Conservation (phyloP, 2,113 vertebrate species). For the Rhynchomys soricoides region DNA sequence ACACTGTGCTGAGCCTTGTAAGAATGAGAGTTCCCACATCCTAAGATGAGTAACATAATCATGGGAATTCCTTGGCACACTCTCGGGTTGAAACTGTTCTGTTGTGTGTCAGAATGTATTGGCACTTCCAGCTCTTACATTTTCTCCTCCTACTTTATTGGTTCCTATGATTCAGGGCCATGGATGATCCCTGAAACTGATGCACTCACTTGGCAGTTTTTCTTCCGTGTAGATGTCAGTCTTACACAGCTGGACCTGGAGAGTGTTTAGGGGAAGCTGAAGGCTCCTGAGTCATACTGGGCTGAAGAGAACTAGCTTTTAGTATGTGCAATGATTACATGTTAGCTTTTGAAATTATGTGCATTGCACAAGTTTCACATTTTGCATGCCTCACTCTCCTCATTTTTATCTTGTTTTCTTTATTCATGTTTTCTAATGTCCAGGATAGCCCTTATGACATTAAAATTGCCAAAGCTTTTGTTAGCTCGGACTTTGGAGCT, state of each 20-base stretch:
- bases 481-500: background rate
- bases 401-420: background rate
- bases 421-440: rapidly evolving
- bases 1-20: rapidly evolving
- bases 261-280: background rate
- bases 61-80: background rate
- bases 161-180: background rate
- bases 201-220: background rate
- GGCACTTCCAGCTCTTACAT: slow-evolving; percentile 28
- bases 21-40: background rate
- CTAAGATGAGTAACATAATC: background rate
- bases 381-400: rapidly evolving
- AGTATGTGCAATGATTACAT: background rate
- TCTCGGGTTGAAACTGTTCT: slow-evolving; percentile 25
- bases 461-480: background rate
- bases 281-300: background rate
- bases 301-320: background rate
- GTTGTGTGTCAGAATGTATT: slow-evolving; percentile 13
- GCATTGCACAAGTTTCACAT: rapidly evolving
- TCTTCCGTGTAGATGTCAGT: background rate
- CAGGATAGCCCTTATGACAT: rapidly evolving
- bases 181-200: slow-evolving; percentile 1
- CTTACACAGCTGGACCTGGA: slow-evolving; percentile 8
- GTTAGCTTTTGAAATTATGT: background rate
- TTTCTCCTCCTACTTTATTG: background rate